Percentiles rank a stretch among this genome's conserved stretches.
Evolutionary conservation across 2,888 invertebrate species (phyloP).

Genomic region (Mesochorus sp.): DNA sequence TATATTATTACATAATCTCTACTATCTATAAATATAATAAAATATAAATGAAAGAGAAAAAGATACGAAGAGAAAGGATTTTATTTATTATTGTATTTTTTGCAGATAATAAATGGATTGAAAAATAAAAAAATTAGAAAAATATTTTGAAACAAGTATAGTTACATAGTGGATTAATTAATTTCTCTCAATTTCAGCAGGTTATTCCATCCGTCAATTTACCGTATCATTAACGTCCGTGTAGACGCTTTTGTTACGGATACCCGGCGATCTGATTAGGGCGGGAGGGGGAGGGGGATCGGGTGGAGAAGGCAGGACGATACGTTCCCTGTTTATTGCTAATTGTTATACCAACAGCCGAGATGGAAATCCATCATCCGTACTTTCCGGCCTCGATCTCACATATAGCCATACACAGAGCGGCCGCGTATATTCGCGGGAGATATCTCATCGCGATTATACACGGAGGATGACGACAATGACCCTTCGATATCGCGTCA

Average conservation of each 20-base stretch:
- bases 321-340: constrained; percentile 42
- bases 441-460: constrained; percentile 45
- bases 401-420: constrained; percentile 6
- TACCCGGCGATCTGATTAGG: constrained; percentile 9
- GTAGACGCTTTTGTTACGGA: constrained; percentile 41
- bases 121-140: no score
- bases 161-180: not conserved
- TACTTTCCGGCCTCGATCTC: constrained; percentile 55
- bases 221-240: constrained; percentile 21
- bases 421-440: not conserved
- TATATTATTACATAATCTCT: no score
- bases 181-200: constrained; percentile 14
- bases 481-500: constrained; percentile 59
- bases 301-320: no score
- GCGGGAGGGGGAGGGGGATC: no score
- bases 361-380: constrained; percentile 57
- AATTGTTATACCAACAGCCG: constrained; percentile 41
- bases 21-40: no score
- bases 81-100: no score
- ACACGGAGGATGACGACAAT: constrained; percentile 45
- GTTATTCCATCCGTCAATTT: not conserved
- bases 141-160: not conserved
- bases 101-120: no score
- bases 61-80: not conserved
- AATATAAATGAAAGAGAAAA: not conserved